Conservation (phyloP, 2,113 vertebrate species). For the Carassius auratus region DNA sequence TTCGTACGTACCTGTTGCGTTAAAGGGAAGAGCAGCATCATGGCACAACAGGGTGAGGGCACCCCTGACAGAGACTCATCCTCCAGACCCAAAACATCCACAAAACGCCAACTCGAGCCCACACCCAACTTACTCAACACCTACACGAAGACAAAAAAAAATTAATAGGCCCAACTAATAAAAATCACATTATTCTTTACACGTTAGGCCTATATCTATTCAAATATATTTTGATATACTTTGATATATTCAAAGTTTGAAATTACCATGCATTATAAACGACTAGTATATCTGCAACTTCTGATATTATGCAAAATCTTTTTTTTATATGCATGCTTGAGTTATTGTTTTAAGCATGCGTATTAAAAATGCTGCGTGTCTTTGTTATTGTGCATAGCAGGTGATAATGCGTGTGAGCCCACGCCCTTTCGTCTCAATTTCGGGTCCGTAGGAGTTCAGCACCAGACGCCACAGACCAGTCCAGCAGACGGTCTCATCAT, state of each 20-base stretch:
- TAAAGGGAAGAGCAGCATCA: conserved; percentile 94
- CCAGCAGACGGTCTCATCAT: background rate
- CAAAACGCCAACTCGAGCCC: conserved; percentile 83
- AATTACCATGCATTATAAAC: background rate
- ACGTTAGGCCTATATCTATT: background rate
- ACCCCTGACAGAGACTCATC: conserved; percentile 82
- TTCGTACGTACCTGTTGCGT: conserved; percentile 84
- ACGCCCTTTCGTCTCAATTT: conserved; percentile 41
- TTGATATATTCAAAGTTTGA: background rate
- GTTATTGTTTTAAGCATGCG: background rate
- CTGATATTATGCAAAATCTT: background rate
- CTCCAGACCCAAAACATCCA: conserved; percentile 92
- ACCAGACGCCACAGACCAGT: background rate
- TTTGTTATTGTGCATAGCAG: background rate
- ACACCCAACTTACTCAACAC: conserved; percentile 86
- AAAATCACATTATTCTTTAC: background rate
- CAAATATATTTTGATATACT: too few species aligned
- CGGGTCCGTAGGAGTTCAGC: background rate
- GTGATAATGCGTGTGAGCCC: conserved; percentile 12
- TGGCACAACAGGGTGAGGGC: conserved; percentile 84
- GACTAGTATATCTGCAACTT: too few species aligned
- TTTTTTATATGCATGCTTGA: background rate
- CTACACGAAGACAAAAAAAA: conserved; percentile 70
- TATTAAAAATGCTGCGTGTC: background rate
- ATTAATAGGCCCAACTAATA: background rate